phyloP scores from a whole-genome alignment of 2,113 vertebrate species.

The Paralichthys olivaceus region DNA sequence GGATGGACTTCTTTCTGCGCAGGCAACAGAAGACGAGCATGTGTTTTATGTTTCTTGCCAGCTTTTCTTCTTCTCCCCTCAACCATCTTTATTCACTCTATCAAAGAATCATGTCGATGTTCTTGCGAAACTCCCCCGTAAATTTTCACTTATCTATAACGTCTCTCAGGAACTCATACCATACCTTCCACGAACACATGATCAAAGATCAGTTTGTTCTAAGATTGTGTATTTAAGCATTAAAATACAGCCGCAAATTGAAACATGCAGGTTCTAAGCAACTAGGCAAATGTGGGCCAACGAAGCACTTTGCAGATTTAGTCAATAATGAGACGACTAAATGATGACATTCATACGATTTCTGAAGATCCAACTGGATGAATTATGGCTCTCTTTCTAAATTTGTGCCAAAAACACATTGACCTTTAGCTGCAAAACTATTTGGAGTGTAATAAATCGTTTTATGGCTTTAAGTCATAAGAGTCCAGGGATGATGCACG shows the following conservation, averaged over 20 bases:
- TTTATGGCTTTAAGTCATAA: slow-evolving; percentile 16
- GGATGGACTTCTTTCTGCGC: slow-evolving; percentile 54
- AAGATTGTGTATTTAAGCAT: neutral
- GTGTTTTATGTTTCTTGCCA: slow-evolving; percentile 68
- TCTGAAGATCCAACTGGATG: slow-evolving; percentile 28
- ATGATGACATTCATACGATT: neutral
- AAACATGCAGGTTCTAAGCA: neutral
- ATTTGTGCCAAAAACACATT: slow-evolving; percentile 33
- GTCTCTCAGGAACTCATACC: slow-evolving; percentile 10
- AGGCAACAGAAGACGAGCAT: slow-evolving; percentile 52
- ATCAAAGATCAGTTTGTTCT: neutral
- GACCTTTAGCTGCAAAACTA: slow-evolving; percentile 25
- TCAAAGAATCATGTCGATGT: slow-evolving; percentile 36
- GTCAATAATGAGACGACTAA: slow-evolving; percentile 2
- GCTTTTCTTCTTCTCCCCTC: slow-evolving; percentile 23
- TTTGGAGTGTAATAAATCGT: slow-evolving; percentile 41
- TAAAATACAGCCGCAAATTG: neutral
- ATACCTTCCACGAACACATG: slow-evolving; percentile 1
- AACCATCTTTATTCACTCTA: slow-evolving; percentile 37
- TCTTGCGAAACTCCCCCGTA: slow-evolving; percentile 33
- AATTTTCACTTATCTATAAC: slow-evolving; percentile 16
- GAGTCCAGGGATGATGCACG: slow-evolving; percentile 25
- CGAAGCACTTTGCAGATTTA: slow-evolving; percentile 5
- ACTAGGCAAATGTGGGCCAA: slow-evolving; percentile 2
- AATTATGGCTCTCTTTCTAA: slow-evolving; percentile 20